Conservation (phyloP, 2,888 invertebrate genomes). For the Philaethria dido region DNA sequence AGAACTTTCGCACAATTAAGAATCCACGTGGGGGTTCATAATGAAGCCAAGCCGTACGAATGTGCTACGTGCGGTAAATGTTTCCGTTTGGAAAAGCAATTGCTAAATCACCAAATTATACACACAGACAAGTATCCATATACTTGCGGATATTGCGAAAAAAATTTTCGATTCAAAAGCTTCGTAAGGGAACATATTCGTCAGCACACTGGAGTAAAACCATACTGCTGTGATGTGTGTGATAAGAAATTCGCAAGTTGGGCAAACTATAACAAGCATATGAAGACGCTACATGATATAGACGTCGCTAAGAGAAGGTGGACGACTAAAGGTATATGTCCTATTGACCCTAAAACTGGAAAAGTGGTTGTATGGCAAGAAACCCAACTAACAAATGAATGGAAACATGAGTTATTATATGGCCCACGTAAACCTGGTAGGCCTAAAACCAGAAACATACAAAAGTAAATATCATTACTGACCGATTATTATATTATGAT, state of each 20-base stretch:
- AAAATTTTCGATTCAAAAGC: constrained; percentile 90
- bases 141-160: constrained; percentile 89
- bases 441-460: constrained; percentile 10
- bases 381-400: neutral
- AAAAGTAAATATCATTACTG: neutral
- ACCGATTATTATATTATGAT: no score
- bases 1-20: neutral
- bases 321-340: neutral
- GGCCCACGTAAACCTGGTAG: neutral
- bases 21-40: neutral
- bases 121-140: constrained; percentile 6
- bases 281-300: neutral
- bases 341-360: neutral
- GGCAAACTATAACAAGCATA: constrained; percentile 13
- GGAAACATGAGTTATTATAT: neutral
- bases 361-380: constrained; percentile 5
- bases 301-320: neutral
- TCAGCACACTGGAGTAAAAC: constrained; percentile 88
- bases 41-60: neutral
- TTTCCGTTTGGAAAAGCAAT: neutral
- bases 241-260: constrained; percentile 1
- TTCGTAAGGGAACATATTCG: constrained; percentile 88
- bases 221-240: constrained; percentile 84
- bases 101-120: neutral
- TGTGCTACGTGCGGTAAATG: neutral